These are phyloP conservation scores for Microcaecilia unicolor DNA, from an alignment of 2,797 vertebrate genomes.

Conservation along the genomic window DNA sequence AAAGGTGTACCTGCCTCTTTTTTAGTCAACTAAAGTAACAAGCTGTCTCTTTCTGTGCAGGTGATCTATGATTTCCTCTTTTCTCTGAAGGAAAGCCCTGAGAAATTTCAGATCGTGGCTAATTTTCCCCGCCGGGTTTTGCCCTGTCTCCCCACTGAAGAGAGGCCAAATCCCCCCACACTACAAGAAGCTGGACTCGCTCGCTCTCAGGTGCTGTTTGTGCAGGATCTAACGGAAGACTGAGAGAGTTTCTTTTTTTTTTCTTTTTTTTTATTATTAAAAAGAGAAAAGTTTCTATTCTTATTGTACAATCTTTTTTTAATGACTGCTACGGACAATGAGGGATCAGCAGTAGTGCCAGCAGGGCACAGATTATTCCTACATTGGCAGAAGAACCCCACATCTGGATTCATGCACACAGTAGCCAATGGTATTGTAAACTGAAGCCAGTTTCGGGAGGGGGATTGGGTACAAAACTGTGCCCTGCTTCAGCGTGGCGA, in stretches of 20 bases:
- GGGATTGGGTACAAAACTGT: too few relatives aligned
- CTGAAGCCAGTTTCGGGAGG: too few relatives aligned
- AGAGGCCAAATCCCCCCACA: conserved; percentile 86
- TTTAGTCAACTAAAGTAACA: too few relatives aligned
- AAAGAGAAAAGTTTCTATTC: conserved; percentile 54
- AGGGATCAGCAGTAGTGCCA: conserved; percentile 75
- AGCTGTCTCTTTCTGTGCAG: conserved; percentile 45
- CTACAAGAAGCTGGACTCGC: conserved; percentile 94
- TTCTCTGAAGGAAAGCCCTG: conserved; percentile 96
- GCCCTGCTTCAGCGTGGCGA: too few relatives aligned
- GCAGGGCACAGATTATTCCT: conserved; percentile 44
- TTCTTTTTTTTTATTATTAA: conserved; percentile 36
- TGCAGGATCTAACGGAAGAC: conserved; percentile 98
- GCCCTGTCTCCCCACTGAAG: conserved; percentile 89
- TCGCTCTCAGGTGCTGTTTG: conserved; percentile 96
- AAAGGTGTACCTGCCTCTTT: too few relatives aligned
- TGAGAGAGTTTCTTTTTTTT: conserved; percentile 62
- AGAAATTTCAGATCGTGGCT: conserved; percentile 96
- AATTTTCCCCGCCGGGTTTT: conserved; percentile 93
- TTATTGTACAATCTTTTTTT: conserved; percentile 70
- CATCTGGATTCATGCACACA: too few relatives aligned
- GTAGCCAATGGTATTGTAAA: too few relatives aligned
- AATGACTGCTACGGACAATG: conserved; percentile 74
- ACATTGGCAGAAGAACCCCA: conserved; percentile 4
- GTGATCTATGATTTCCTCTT: conserved; percentile 98